phyloP scores from a whole-genome alignment of 2,888 invertebrate genomes.

The Polydesmus complanatus region DNA sequence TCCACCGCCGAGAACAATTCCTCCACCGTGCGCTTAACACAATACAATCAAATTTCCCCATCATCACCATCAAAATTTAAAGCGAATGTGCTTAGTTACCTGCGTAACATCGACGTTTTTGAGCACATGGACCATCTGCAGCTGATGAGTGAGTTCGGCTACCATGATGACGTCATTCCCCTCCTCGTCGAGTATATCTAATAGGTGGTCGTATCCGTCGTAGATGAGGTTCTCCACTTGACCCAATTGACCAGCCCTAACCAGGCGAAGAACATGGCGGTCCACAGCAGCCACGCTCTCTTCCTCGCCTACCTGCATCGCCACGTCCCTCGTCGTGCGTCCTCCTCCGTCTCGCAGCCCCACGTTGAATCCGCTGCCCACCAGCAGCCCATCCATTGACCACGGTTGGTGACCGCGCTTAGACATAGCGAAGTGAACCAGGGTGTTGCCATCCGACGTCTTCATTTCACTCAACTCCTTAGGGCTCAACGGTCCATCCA shows the following conservation, averaged over 20 bases:
- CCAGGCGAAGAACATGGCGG: slow-evolving; percentile 43
- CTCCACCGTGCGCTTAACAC: no score
- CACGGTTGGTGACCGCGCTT: slow-evolving; percentile 59
- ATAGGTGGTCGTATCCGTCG: slow-evolving; percentile 75
- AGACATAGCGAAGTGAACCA: slow-evolving; percentile 75
- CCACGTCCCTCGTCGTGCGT: slow-evolving; percentile 72
- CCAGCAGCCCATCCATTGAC: slow-evolving; percentile 61
- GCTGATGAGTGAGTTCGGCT: slow-evolving; percentile 50
- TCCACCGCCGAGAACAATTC: slow-evolving; percentile 58
- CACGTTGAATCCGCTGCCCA: slow-evolving; percentile 64
- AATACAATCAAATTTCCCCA: no score
- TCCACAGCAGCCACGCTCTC: slow-evolving; percentile 73
- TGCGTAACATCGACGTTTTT: slow-evolving; percentile 59
- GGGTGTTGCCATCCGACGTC: slow-evolving; percentile 82
- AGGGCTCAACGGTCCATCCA: not conserved
- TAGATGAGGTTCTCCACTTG: slow-evolving; percentile 52
- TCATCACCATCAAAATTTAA: no score
- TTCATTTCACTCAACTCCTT: slow-evolving; percentile 26
- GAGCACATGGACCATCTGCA: slow-evolving; percentile 52
- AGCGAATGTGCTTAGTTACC: no score
- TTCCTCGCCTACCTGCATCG: slow-evolving; percentile 57
- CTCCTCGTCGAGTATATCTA: slow-evolving; percentile 49
- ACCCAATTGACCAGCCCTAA: slow-evolving; percentile 44
- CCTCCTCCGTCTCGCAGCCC: slow-evolving; percentile 74
- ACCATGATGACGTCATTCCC: slow-evolving; percentile 54